Evolutionary conservation across 2,113 vertebrate species (phyloP).

Genomic region (Dicerorhinus sumatrensis): DNA sequence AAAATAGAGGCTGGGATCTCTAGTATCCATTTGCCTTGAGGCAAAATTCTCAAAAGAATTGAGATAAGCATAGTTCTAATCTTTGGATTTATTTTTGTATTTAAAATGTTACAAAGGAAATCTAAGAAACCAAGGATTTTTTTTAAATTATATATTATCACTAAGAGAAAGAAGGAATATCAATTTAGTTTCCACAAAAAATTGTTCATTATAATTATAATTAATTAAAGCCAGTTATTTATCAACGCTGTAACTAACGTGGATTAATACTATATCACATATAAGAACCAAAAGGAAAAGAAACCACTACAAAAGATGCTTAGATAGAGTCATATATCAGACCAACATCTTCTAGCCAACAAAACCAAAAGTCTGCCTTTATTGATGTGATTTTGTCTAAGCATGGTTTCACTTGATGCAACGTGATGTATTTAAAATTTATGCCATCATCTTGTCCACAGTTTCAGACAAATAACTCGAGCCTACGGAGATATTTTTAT

Average conservation of each 20-base stretch:
- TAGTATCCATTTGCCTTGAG: constrained; percentile 46
- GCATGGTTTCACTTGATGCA: not conserved
- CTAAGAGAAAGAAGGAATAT: not conserved
- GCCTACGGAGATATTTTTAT: not conserved
- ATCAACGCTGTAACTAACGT: not conserved
- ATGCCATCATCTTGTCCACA: not conserved
- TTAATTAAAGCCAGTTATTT: not conserved
- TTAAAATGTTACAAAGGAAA: constrained; percentile 43
- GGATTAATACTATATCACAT: not conserved
- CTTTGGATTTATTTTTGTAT: constrained; percentile 53
- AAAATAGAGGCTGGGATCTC: constrained; percentile 19
- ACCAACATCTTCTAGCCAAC: not conserved
- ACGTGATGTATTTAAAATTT: not conserved
- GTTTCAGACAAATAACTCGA: not conserved
- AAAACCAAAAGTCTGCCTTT: not conserved
- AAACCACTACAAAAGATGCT: not conserved
- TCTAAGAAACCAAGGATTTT: not conserved
- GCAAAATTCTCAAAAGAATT: constrained; percentile 11
- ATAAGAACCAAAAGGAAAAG: not conserved
- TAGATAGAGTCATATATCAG: not conserved
- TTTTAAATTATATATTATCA: not conserved
- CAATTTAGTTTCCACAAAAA: constrained; percentile 18
- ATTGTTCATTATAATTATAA: not conserved
- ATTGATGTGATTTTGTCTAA: not conserved
- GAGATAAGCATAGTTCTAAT: constrained; percentile 15